Conservation (phyloP, 2,113 vertebrate species). For the Hippocampus barbouri region DNA sequence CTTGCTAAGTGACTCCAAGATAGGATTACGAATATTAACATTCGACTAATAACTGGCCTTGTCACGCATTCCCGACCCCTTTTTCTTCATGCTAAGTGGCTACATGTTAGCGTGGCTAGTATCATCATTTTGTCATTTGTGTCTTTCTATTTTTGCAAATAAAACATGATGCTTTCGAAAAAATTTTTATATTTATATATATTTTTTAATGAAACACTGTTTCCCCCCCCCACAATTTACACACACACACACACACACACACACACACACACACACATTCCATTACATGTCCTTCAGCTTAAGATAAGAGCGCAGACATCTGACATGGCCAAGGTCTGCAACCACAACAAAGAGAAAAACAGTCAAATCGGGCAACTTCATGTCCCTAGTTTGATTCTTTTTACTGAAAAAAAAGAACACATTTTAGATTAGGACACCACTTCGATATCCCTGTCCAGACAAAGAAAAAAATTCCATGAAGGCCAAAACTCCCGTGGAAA, state of each 20-base stretch:
- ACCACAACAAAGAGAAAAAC: constrained; percentile 4
- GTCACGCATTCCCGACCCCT: too few species aligned
- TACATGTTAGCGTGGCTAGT: too few species aligned
- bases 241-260: too few species aligned
- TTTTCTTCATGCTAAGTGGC: too few species aligned
- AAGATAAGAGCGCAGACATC: constrained; percentile 43
- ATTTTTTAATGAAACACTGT: background rate
- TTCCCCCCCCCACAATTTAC: background rate
- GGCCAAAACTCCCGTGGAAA: too few species aligned
- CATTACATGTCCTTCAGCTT: constrained; percentile 26
- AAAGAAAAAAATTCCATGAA: too few species aligned
- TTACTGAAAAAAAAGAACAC: background rate
- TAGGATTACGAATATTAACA: too few species aligned
- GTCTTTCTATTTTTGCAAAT: background rate
- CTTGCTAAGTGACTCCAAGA: too few species aligned
- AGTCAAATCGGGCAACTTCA: background rate
- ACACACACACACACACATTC: background rate
- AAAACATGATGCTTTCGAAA: background rate
- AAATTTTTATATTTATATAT: too few species aligned
- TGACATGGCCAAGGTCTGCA: background rate
- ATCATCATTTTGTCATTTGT: background rate
- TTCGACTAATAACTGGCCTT: too few species aligned
- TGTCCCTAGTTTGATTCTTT: background rate
- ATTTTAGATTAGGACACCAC: background rate
- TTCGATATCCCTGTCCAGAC: background rate